phyloP scores from a whole-genome alignment of 2,113 vertebrate genomes.

The Chamaetylas fuelleborni region DNA sequence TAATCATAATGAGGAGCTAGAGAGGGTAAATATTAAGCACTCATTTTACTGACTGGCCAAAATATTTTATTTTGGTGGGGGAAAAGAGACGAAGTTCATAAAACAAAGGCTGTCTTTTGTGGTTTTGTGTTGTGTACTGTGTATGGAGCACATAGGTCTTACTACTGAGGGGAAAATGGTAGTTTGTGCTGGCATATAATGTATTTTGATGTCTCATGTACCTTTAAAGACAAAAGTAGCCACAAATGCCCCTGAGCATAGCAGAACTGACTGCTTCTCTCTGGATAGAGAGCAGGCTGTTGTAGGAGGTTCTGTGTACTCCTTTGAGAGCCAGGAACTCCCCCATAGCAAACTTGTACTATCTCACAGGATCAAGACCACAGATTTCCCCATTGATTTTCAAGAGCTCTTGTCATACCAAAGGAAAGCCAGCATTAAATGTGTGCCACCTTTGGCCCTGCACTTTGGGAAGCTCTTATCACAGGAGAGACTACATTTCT shows the following conservation, averaged over 20 bases:
- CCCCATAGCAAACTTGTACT: not conserved
- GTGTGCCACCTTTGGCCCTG: not conserved
- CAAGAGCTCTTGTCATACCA: constrained; percentile 38
- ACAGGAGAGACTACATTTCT: not conserved
- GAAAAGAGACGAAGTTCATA: not conserved
- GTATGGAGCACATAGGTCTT: not conserved
- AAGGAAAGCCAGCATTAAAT: constrained; percentile 5
- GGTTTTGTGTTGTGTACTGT: not conserved
- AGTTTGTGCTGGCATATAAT: not conserved
- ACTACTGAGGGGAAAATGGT: not conserved
- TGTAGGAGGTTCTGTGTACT: not conserved
- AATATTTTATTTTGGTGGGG: not conserved
- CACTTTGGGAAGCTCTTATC: not conserved
- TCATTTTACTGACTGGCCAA: not conserved
- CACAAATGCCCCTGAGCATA: not conserved
- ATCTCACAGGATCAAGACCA: not conserved
- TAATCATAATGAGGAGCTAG: not conserved
- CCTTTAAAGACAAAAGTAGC: not conserved
- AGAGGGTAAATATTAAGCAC: not conserved
- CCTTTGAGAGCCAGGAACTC: not conserved
- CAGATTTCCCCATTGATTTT: constrained; percentile 26
- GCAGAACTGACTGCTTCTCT: not conserved
- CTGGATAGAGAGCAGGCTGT: not conserved
- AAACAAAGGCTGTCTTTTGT: not conserved
- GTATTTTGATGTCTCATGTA: not conserved